Evolutionary conservation across 1,140 invertebrate species (phyloP), one percentile per base, ranked within the genome.

Genomic region (Heliconius hewitsoni): DNA sequence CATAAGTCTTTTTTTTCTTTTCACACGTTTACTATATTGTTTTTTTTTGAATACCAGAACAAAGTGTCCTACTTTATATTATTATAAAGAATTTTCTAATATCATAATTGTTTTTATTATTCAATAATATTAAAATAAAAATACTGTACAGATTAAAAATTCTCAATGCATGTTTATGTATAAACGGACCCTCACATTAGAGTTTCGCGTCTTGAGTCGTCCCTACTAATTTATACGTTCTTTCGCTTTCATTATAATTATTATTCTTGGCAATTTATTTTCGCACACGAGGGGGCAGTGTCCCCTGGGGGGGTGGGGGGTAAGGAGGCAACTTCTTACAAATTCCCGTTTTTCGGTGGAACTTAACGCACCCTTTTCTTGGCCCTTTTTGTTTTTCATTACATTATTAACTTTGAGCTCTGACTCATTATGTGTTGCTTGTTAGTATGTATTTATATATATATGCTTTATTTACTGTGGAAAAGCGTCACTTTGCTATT

Each of bases 241-340:
- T 94, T 94, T 94, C 93, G 90, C 90, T 94, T 94, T 94, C 93
- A 92, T 94, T 94, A 94, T 94, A 94, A 94, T 94, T 94, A 94
- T 94, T 93, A 94, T 94, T 94, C 93, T 93, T 94, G 91, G 91
- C 93, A 94, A 94, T 94, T 94, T 94, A 94, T 94, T 94, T 94
- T 93, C 93, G 92, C 92, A 93, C 93, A 93, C 91, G 93, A 90
- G 90, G 91, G 90, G 93, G 91, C 87, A 87, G 78, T 87, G 82
- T 83, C 91, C 89, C 90, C 88, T 83, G 71, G 85, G 84, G 13
- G 79, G 60, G 16, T 66, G 85, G 84, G 9, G 79, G 60, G 3
- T 66, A 83, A 84, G 88, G 90, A 79, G 90, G 92, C 79, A 86
- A 88, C 90, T 91, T 94, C 93, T 94, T 93, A 93, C 91, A 92